Conservation (phyloP, 2,113 vertebrate genomes). For the Capreolus pygargus region DNA sequence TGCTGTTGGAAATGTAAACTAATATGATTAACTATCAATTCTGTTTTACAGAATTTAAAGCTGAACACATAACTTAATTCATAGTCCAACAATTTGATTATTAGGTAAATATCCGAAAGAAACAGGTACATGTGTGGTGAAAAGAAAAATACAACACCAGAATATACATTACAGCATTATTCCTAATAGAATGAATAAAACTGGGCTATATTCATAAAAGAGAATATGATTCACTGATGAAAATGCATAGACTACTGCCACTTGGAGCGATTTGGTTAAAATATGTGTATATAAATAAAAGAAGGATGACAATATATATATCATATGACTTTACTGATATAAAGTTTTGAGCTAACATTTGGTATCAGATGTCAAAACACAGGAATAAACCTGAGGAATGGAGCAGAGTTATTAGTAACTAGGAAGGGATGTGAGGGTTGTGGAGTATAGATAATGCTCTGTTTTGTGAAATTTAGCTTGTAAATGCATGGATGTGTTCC, state of each 20-base stretch:
- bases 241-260: background rate
- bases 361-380: background rate
- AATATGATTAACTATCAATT: background rate
- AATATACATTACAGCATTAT: background rate
- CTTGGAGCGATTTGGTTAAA: background rate
- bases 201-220: background rate
- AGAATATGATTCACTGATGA: background rate
- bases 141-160: background rate
- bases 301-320: background rate
- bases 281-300: background rate
- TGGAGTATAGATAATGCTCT: background rate
- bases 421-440: background rate
- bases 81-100: background rate
- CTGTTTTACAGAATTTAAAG: background rate
- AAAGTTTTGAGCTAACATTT: background rate
- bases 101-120: background rate
- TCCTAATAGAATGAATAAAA: background rate
- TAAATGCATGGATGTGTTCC: background rate
- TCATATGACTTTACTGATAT: background rate
- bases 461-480: background rate
- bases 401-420: background rate
- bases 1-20: background rate
- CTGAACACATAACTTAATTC: background rate
- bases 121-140: background rate
- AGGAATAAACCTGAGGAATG: background rate